Conservation (phyloP, 2,888 invertebrate genomes). For the Mayetiola destructor region DNA sequence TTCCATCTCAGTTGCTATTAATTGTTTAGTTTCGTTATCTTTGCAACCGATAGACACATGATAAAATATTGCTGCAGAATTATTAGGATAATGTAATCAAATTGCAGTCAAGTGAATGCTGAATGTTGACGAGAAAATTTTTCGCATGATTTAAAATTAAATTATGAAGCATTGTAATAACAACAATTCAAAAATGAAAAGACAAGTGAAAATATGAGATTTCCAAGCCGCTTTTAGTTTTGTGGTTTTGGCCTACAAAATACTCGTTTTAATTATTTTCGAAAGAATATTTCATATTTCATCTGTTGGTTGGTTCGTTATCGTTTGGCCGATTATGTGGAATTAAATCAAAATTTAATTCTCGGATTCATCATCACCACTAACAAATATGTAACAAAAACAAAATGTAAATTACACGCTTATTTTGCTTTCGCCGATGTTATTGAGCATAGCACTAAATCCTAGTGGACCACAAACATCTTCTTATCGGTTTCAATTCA, state of each 20-base stretch:
- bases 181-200: too few relatives aligned
- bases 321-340: too few relatives aligned
- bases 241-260: not conserved
- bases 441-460: too few relatives aligned
- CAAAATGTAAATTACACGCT: too few relatives aligned
- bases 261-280: not conserved
- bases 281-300: not conserved
- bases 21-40: too few relatives aligned
- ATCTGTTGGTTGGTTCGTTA: too few relatives aligned
- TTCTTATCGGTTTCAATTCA: slow-evolving; percentile 3
- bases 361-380: not conserved
- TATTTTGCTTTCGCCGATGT: not conserved
- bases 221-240: not conserved
- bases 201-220: not conserved
- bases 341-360: too few relatives aligned
- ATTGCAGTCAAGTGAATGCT: not conserved
- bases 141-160: not conserved
- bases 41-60: too few relatives aligned
- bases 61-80: too few relatives aligned
- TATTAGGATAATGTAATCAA: not conserved
- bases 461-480: not conserved
- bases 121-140: not conserved
- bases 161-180: not conserved
- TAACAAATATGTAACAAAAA: too few relatives aligned
- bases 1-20: too few relatives aligned